Conservation (phyloP, 2,113 vertebrate species). For the Tor tambroides region DNA sequence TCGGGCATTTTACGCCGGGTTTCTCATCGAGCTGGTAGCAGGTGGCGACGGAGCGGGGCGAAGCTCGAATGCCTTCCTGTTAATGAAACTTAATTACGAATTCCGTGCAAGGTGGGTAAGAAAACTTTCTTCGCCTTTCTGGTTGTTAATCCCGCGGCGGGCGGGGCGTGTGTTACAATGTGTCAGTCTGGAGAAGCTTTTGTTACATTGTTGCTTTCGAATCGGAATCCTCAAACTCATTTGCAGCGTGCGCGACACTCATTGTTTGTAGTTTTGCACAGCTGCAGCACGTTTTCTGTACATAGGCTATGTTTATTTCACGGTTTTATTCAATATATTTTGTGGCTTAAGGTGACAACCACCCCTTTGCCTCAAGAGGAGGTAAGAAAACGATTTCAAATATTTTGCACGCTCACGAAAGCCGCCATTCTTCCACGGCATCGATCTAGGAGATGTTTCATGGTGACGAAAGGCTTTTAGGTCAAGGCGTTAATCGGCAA, state of each 20-base stretch:
- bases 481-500: constrained; percentile 34
- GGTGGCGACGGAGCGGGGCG: constrained; percentile 25
- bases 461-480: not conserved
- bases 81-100: constrained; percentile 75
- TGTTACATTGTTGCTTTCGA: constrained; percentile 14
- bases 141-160: not conserved
- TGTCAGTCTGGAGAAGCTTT: not conserved
- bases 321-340: not conserved
- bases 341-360: not conserved
- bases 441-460: constrained; percentile 9
- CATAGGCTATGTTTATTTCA: not conserved
- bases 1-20: constrained; percentile 9
- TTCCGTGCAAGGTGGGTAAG: constrained; percentile 72
- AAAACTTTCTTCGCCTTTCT: constrained; percentile 12
- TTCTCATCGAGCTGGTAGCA: constrained; percentile 36
- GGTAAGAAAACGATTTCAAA: constrained; percentile 1
- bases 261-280: not conserved
- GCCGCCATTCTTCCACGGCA: not conserved
- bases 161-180: constrained; percentile 4
- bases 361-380: not conserved
- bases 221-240: not conserved
- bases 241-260: not conserved
- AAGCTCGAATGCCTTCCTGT: constrained; percentile 54
- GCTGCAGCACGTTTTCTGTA: not conserved
- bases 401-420: not conserved